These are phyloP conservation scores for Lerema accius DNA, from an alignment of 1,140 invertebrate species.

Conservation along the genomic window DNA sequence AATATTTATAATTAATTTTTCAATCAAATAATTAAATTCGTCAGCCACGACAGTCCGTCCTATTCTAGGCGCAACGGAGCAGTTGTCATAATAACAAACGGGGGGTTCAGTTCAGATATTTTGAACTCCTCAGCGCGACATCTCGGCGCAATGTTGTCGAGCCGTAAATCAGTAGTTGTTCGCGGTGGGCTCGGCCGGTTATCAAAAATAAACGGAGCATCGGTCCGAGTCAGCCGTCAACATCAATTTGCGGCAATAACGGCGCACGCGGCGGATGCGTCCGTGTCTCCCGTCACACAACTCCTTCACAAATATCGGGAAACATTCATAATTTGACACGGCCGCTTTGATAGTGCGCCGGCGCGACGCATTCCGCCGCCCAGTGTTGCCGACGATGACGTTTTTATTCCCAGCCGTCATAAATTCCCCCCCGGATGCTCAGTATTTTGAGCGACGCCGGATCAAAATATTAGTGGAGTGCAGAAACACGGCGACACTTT, in stretches of 20 bases:
- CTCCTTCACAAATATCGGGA: constrained; percentile 72
- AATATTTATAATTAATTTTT: neutral
- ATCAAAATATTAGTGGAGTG: constrained; percentile 59
- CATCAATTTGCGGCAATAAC: constrained; percentile 50
- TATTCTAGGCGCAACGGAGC: neutral
- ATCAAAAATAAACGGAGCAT: constrained; percentile 55
- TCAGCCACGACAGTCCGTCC: neutral
- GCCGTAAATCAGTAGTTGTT: constrained; percentile 29
- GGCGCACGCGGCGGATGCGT: constrained; percentile 56
- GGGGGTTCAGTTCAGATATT: constrained; percentile 5
- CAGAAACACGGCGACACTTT: constrained; percentile 44
- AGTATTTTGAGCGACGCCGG: constrained; percentile 51
- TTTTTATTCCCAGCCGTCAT: constrained; percentile 62
- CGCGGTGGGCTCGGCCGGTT: constrained; percentile 22
- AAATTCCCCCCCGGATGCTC: constrained; percentile 63
- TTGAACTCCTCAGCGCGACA: constrained; percentile 17
- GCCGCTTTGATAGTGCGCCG: constrained; percentile 62
- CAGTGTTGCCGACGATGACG: constrained; percentile 59
- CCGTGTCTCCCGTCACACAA: constrained; percentile 67
- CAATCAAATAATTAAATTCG: neutral
- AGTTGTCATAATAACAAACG: constrained; percentile 7
- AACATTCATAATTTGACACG: constrained; percentile 72
- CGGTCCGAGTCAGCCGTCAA: constrained; percentile 39
- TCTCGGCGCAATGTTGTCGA: constrained; percentile 24
- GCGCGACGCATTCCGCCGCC: constrained; percentile 40